Evolutionary conservation across 2,797 vertebrate species (phyloP).

Genomic region (Sebastes aleutianus): DNA sequence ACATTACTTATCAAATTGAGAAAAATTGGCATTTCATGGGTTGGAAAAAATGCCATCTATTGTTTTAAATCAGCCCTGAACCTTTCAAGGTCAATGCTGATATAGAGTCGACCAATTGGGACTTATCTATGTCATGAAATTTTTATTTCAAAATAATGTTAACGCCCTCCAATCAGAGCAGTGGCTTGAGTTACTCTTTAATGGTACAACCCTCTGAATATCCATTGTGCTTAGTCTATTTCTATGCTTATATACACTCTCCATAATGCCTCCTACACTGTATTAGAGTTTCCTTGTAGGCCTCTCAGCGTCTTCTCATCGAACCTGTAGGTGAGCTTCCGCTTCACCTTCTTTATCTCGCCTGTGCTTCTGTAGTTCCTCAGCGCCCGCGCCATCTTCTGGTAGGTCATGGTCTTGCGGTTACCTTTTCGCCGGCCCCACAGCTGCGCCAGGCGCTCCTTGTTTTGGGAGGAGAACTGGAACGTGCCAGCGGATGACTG

Average conservation of each 20-base stretch:
- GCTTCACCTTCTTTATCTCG: conserved; percentile 86
- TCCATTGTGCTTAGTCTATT: conserved; percentile 13
- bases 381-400: conserved; percentile 86
- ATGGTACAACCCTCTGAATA: neutral
- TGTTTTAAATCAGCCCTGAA: neutral
- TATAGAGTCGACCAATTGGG: neutral
- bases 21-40: neutral
- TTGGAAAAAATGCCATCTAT: neutral
- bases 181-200: neutral
- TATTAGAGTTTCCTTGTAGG: conserved; percentile 64
- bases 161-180: neutral
- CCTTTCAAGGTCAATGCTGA: neutral
- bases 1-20: neutral
- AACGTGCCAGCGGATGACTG: conserved; percentile 82
- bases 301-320: conserved; percentile 79
- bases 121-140: neutral
- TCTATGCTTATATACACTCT: neutral
- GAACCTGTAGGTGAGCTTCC: conserved; percentile 85
- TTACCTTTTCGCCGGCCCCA: conserved; percentile 86
- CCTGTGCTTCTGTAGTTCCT: conserved; percentile 85
- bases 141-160: neutral
- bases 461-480: conserved; percentile 88
- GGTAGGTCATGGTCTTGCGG: conserved; percentile 88
- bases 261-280: conserved; percentile 1
- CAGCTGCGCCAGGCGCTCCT: conserved; percentile 83